Conservation (phyloP, 2,113 vertebrate genomes). For the Loxodonta africana region DNA sequence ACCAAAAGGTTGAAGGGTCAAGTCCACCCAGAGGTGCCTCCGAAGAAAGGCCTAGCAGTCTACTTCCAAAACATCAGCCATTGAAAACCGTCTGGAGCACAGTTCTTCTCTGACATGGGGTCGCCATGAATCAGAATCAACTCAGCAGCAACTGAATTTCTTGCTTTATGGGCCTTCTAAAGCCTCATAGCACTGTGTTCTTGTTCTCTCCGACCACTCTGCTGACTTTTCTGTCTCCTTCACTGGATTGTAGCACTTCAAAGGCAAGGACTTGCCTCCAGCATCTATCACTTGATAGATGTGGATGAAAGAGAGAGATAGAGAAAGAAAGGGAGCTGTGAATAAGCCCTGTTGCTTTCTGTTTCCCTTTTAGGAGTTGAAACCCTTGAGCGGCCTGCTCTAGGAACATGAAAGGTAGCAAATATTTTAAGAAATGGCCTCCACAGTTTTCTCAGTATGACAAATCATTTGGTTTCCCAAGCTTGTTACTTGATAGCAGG, state of each 20-base stretch:
- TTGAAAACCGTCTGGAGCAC: background rate
- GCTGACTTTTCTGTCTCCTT: background rate
- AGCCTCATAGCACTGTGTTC: background rate
- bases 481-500: background rate
- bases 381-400: background rate
- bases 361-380: background rate
- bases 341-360: background rate
- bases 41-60: background rate
- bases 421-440: background rate
- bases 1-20: background rate
- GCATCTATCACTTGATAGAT: background rate
- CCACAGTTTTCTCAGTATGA: background rate
- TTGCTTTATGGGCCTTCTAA: background rate
- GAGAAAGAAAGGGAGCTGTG: background rate
- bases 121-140: too few relatives aligned
- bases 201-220: background rate
- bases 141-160: background rate
- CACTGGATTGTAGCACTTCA: background rate
- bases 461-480: background rate
- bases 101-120: background rate
- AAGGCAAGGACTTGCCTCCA: background rate
- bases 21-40: background rate
- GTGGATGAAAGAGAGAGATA: background rate
- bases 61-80: background rate
- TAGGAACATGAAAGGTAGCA: background rate